Percentiles rank a stretch among this genome's conserved stretches.
These are phyloP conservation scores for Petromus typicus DNA, from an alignment of 2,113 vertebrate species.

Conservation along the genomic window DNA sequence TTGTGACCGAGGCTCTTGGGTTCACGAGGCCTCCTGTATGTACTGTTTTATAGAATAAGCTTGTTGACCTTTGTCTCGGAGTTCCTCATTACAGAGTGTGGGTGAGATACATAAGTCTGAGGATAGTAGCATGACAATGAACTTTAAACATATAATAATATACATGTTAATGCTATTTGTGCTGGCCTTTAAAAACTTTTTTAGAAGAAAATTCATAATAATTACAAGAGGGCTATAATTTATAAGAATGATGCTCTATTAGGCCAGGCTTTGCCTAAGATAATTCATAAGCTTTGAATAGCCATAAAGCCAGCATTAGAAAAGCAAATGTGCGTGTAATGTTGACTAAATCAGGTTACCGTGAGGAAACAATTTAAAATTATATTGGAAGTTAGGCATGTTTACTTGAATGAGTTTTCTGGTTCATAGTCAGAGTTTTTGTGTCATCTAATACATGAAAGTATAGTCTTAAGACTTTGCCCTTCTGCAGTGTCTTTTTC, in stretches of 20 bases:
- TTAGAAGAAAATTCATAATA: slow-evolving; percentile 15
- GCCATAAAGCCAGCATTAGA: background rate
- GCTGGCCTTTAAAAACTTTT: background rate
- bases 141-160: background rate
- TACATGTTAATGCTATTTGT: background rate
- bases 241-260: background rate
- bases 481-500: background rate
- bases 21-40: slow-evolving; percentile 11
- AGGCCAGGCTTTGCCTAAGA: slow-evolving; percentile 2
- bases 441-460: background rate
- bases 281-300: background rate
- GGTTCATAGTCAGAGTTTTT: background rate
- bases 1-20: background rate
- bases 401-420: slow-evolving; percentile 34
- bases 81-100: background rate
- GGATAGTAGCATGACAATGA: background rate
- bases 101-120: background rate
- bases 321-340: background rate
- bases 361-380: slow-evolving; percentile 23
- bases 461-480: background rate
- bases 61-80: background rate
- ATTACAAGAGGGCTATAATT: slow-evolving; percentile 32
- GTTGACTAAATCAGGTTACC: slow-evolving; percentile 36
- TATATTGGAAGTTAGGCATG: background rate
- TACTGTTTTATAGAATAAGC: background rate